Evolutionary conservation across 1,140 invertebrate species (phyloP), one percentile per base, ranked within the genome.

Genomic region (Lithobius niger): DNA sequence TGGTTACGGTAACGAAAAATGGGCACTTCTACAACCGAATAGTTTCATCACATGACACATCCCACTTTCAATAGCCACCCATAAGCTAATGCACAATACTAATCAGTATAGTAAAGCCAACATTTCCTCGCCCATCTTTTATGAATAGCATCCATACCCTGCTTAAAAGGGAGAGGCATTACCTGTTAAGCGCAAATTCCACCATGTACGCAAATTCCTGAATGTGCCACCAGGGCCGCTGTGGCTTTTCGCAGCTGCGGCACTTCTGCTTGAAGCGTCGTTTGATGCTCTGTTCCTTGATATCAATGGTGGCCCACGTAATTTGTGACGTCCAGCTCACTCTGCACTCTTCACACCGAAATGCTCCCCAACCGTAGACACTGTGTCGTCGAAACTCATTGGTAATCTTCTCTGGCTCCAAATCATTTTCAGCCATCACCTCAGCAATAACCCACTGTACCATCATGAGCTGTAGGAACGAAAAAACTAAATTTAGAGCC

Each of bases 161-260:
- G n/a, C n/a, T n/a, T n/a, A n/a, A n/a, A n/a, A n/a, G n/a, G n/a
- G n/a, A n/a, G n/a, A n/a, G n/a, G n/a, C n/a, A n/a, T 47, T 47
- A 47, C 44, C 44, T 13, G 15, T 18, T 22, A 18, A 47, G 6
- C 6, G 44, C 44, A 21, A 47, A 47, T 13, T 47, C 44, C 19
- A 47, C 22, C 44, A 47, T 47, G 44, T 21, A 47, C 6, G 44
- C 44, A 47, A 47, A 47, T 21, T 47, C 44, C 22, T 47, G 13
- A 22, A 47, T 22, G 10, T 47, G 44, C 44, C 44, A 47, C 44
- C 44, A 47, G 6, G 44, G 44, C 22, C 44, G 13, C 22, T 47
- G 44, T 22, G 44, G 44, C 22, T 47, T 13, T 10, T 22, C 44
- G 22, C 44, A 47, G 6, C 22, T 47, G 6, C 22, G 13, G 44